Evolutionary conservation across 2,888 invertebrate genomes (phyloP), one percentile per base, ranked within the genome.

Genomic region (Ophion ventricosus): DNA sequence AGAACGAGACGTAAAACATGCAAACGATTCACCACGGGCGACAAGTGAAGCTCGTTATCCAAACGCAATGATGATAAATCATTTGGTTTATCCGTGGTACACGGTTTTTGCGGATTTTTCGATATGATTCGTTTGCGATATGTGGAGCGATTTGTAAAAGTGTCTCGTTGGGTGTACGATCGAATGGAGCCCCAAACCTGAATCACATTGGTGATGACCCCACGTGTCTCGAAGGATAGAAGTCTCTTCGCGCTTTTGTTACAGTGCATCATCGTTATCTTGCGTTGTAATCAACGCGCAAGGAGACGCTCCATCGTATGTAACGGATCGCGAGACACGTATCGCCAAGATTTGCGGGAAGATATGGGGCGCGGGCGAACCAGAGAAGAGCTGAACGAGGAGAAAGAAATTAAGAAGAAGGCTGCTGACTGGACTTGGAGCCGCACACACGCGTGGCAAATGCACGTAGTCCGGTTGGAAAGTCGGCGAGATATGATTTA

Each of bases 281-380:
- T 29, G 66, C 20, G 14, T 76, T 84, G 35, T 49, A 76, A 74
- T 43, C 40, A 43, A 29, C 2, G 56, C 49, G 43, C 10, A 63
- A 25, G 40, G n/a, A n/a, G 72, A 80, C 66, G 20, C 59, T 57
- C 57, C 67, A 72, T 49, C 86, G 84, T 83, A 49, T 80, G 82
- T 88, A 88, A 90, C 88, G 87, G 89, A 90, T 89, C 88, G 87
- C 88, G 86, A 74, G 87, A 87, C 87, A 86, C 87, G 86, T 88
- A 88, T 88, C 87, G 86, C 85, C 66, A 79, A 85, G 88, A 90
- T 90, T 90, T 87, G 87, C 85, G 80, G 57, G 78, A 77, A 80
- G 79, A 85, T 85, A 82, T 54, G 73, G 23, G 82, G 23, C 17
- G 49, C 49, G 49, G 49, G 14, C 57, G 76, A 73, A 64, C 67